These are phyloP conservation scores for Sus cebifrons DNA, from an alignment of 2,797 vertebrate species.

Conservation along the genomic window DNA sequence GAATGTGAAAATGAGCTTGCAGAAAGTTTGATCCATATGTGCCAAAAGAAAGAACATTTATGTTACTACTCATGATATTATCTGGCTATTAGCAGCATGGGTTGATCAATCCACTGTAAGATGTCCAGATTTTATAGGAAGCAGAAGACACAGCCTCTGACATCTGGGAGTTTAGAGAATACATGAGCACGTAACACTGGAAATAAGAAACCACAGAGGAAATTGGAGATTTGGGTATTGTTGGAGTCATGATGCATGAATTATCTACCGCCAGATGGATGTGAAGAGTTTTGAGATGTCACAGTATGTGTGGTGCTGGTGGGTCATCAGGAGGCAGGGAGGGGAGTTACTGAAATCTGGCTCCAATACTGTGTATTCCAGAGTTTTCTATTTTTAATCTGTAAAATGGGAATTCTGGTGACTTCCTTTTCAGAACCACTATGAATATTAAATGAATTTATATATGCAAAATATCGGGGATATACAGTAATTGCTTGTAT, in stretches of 20 bases:
- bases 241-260: neutral
- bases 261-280: neutral
- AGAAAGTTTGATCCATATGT: conserved; percentile 65
- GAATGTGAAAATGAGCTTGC: conserved; percentile 70
- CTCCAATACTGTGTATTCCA: neutral
- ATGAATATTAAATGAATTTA: neutral
- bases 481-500: neutral
- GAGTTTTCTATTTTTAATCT: neutral
- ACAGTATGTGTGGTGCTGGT: neutral
- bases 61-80: conserved; percentile 32
- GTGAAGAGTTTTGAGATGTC: neutral
- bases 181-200: neutral
- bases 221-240: neutral
- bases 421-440: neutral
- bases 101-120: neutral
- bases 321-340: neutral
- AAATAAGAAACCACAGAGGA: neutral
- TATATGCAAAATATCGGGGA: neutral
- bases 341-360: neutral
- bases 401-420: neutral
- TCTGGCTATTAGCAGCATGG: conserved; percentile 10
- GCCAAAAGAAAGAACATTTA: conserved; percentile 57
- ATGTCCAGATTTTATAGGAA: neutral
- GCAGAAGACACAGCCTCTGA: neutral
- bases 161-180: neutral